Evolutionary conservation across 2,888 invertebrate species (phyloP), one percentile per base, ranked within the genome.

Genomic region (Bellardia bayeri): DNA sequence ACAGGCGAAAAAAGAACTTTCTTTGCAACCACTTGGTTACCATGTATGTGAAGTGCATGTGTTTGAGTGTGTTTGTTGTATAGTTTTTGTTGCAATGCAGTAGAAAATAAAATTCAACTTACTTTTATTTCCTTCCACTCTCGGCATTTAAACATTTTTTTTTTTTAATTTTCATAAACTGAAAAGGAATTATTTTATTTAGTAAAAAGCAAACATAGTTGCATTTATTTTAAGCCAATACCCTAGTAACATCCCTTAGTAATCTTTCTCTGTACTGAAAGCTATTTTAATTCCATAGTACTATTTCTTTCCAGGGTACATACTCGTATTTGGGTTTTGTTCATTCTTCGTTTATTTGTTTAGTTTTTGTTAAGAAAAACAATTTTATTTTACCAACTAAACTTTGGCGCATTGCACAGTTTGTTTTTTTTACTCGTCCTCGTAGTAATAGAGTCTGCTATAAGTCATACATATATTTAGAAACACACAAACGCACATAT

Each of bases 401-500:
- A 85, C 64, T 87, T 87, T 87, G 87, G 87, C 87, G 87, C 87
- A 87, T 75, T 87, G 87, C 82, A 82, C 49, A 85, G 66, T 64
- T 75, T n/a, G n/a, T n/a, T n/a, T n/a, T 85, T 75, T 49, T 9
- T 3, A 45, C 37, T 63, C 14, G 13, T 14, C 23, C n/a, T 69
- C 33, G 64, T 66, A 16, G 63, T 68, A 0, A 14, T 61, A 58
- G 42, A 63, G 56, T 58, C 37, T 82, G 75, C 51, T 16, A 69
- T 51, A 75, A 82, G 82, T 82, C 75, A 63, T 63, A n/a, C 37
- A 37, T 61, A 30, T 30, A 13, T 13, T 13, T 23, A 23, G 23
- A 23, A 23, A 23, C 49, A 13, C 13, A 13, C 8, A 33, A 11
- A 49, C 2, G 45, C 13, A 23, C 9, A 9, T 58, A 30, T 16